Evolutionary conservation across 2,113 vertebrate genomes (phyloP).

Genomic region (Cyprinodon tularosa): DNA sequence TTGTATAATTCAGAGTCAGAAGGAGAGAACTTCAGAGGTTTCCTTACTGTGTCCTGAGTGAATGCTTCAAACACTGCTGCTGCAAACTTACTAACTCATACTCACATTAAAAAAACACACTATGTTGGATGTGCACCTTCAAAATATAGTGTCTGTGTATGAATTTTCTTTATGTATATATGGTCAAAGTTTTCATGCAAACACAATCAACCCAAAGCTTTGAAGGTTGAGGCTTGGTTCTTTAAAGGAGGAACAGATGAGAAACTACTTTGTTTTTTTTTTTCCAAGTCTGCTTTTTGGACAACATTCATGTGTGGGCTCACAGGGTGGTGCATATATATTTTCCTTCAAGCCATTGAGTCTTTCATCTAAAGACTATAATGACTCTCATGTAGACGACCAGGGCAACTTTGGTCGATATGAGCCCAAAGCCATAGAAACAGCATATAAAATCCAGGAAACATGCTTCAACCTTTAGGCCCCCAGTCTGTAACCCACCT

Average conservation of each 20-base stretch:
- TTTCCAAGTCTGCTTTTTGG: conserved; percentile 19
- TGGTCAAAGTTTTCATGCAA: conserved; percentile 12
- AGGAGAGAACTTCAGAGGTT: conserved; percentile 64
- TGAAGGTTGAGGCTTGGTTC: conserved; percentile 56
- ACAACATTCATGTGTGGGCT: conserved; percentile 12
- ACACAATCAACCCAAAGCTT: conserved; percentile 42
- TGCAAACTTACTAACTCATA: conserved; percentile 24
- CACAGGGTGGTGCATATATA: conserved; percentile 2
- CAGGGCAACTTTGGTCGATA: conserved; percentile 12
- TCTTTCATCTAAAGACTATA: conserved; percentile 12
- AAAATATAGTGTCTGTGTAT: conserved; percentile 1
- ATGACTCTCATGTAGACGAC: conserved; percentile 6
- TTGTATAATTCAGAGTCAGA: conserved; percentile 69
- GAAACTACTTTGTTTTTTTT: conserved; percentile 35
- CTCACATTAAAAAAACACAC: conserved; percentile 14
- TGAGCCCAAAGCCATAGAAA: conserved; percentile 12
- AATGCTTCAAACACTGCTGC: conserved; percentile 50
- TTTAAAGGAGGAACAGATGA: conserved; percentile 45
- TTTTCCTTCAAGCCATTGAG: conserved; percentile 1
- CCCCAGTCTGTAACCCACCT: conserved; percentile 18
- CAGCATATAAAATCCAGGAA: conserved; percentile 16
- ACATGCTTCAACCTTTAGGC: conserved; percentile 13
- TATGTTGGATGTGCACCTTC: background rate
- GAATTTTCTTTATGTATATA: conserved; percentile 9
- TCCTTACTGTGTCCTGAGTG: conserved; percentile 52